Percentiles rank a stretch among this genome's conserved stretches.
phyloP scores from a whole-genome alignment of 2,888 invertebrate genomes.

The Chloroclysta siterata region DNA sequence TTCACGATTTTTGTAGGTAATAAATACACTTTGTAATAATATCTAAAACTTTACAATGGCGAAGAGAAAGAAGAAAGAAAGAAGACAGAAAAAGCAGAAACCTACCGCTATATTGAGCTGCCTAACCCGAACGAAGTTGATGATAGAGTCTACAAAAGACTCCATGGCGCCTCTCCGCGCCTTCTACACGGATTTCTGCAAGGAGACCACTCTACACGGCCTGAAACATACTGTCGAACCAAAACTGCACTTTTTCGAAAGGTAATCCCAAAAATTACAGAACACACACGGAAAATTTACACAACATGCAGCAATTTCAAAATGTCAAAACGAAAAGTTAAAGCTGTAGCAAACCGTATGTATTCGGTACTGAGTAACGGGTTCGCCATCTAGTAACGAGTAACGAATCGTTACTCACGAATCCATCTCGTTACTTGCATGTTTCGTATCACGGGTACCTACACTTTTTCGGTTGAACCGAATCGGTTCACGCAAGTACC shows the following conservation, averaged over 20 bases:
- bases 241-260: slow-evolving; percentile 70
- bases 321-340: slow-evolving; percentile 4
- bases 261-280: slow-evolving; percentile 51
- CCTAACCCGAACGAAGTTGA: slow-evolving; percentile 62
- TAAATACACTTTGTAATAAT: too few relatives aligned
- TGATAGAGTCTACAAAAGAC: slow-evolving; percentile 48
- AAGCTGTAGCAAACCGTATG: too few relatives aligned
- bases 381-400: too few relatives aligned
- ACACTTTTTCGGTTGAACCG: too few relatives aligned
- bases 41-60: slow-evolving; percentile 29
- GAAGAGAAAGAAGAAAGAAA: slow-evolving; percentile 26
- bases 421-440: too few relatives aligned
- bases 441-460: too few relatives aligned
- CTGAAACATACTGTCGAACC: slow-evolving; percentile 75
- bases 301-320: slow-evolving; percentile 11
- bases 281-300: slow-evolving; percentile 15
- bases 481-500: too few relatives aligned
- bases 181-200: slow-evolving; percentile 69
- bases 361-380: too few relatives aligned
- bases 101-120: slow-evolving; percentile 69
- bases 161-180: slow-evolving; percentile 55
- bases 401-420: too few relatives aligned
- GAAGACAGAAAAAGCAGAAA: slow-evolving; percentile 37
- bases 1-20: too few relatives aligned
- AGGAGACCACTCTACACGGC: slow-evolving; percentile 76